Evolutionary conservation across 2,888 invertebrate genomes (phyloP), one percentile per base, ranked within the genome.

Genomic region (Tribolium freemani): DNA sequence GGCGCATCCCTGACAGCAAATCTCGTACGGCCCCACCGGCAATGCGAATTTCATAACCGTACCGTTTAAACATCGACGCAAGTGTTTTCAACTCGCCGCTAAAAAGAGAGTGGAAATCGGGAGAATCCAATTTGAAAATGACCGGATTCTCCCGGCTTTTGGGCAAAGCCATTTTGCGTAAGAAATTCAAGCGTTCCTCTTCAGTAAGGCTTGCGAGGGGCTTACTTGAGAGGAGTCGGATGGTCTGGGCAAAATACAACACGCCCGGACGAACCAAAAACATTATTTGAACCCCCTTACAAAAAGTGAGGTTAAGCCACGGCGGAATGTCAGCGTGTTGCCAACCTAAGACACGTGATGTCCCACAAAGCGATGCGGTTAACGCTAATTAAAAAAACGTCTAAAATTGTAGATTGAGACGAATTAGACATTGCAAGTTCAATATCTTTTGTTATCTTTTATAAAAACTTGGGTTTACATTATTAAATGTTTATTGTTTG

Each of bases 21-120:
- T 96, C 96, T 76, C 96, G 91, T 0, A 99, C 99, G 11, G 99
- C 98, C 3, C 99, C 99, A 53, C 99, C 99, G 46, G 98, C 99
- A 72, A 99, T 92, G 78, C 99, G 89, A 70, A 99, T 88, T 86
- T 98, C 96, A 89, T 93, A 91, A 63, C 93, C 89, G 83, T 96
- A 89, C 82, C 93, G 93, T 70, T 92, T 89, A 84, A 99, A 99
- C 6, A 98, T 77, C 1, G 88, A 88, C 13, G 91, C 89, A 8
- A 99, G 87, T 6, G 87, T 86, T 20, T 89, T 86, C 57, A 99
- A 88, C 87, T 98, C 96, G 5, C 93, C 91, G 0, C 95, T 94
- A 80, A 98, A 94, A 66, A 97, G 89, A 45, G 91, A 90, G 74
- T 90, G 90, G 81, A 96, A 96, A 83, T 95, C 92, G 2, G 91